Evolutionary conservation across 2,797 vertebrate species (phyloP).

Genomic region (Naso thynnoides): DNA sequence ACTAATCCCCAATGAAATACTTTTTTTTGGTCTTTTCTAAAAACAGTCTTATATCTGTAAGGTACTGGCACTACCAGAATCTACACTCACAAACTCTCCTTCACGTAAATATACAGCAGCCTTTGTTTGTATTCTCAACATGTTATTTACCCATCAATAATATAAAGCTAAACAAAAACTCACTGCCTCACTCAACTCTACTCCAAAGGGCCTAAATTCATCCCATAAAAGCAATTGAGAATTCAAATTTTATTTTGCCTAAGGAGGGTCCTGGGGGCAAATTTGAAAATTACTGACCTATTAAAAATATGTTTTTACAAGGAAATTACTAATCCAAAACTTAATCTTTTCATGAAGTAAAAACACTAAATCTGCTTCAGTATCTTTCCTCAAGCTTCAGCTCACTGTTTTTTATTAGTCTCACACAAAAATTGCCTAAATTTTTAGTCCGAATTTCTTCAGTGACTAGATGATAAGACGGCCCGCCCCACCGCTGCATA

Average conservation of each 20-base stretch:
- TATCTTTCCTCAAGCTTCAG: neutral
- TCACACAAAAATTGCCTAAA: neutral
- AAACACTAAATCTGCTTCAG: constrained; percentile 13
- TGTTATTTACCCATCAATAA: constrained; percentile 12
- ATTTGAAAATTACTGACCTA: neutral
- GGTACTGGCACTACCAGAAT: constrained; percentile 11
- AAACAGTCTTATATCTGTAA: neutral
- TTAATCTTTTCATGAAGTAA: neutral
- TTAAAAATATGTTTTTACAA: neutral
- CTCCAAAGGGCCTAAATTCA: constrained; percentile 8
- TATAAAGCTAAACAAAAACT: constrained; percentile 17
- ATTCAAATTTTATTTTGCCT: neutral
- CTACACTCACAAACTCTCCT: constrained; percentile 8
- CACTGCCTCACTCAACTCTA: neutral
- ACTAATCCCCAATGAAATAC: constrained; percentile 52
- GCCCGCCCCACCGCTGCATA: no score
- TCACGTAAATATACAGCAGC: neutral
- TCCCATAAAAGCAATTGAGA: neutral
- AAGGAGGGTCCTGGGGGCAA: neutral
- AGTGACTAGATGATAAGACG: neutral
- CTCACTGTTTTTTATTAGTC: neutral
- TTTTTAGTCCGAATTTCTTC: neutral
- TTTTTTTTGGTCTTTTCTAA: constrained; percentile 10
- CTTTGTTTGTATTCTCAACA: constrained; percentile 5
- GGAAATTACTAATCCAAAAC: neutral